Percentiles rank a stretch among this genome's conserved stretches.
These are phyloP conservation scores for Leptestheria dahalacensis DNA, from an alignment of 1,140 invertebrate genomes.

Conservation along the genomic window DNA sequence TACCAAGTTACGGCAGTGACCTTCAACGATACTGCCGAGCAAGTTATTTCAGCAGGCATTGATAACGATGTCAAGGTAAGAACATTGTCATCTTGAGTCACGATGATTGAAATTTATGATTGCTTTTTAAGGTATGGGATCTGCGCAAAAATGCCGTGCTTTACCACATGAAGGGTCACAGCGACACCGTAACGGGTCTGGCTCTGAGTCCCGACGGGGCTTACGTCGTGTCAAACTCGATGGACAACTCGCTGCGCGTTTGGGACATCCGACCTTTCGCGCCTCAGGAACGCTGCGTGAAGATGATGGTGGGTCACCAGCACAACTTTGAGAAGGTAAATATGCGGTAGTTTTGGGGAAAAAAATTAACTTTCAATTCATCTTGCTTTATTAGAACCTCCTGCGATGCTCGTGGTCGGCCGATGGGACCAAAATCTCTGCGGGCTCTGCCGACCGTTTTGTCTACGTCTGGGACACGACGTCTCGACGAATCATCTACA, in stretches of 20 bases:
- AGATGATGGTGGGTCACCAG: conserved; percentile 83
- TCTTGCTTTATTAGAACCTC: conserved; percentile 42
- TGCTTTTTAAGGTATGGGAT: conserved; percentile 63
- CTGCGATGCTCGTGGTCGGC: conserved; percentile 76
- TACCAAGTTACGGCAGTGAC: conserved; percentile 80
- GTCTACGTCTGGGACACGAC: conserved; percentile 97
- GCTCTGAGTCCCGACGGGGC: conserved; percentile 87
- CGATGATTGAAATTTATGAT: not conserved
- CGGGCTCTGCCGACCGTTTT: conserved; percentile 87
- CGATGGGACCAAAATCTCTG: conserved; percentile 66
- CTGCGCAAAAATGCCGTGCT: conserved; percentile 74
- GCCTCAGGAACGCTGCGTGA: conserved; percentile 80
- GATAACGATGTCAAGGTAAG: conserved; percentile 92
- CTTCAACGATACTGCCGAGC: conserved; percentile 92
- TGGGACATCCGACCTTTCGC: conserved; percentile 56
- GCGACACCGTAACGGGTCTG: conserved; percentile 88
- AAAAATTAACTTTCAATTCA: not conserved
- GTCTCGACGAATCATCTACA: conserved; percentile 78
- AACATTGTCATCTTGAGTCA: too few relatives aligned
- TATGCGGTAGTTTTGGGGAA: not conserved
- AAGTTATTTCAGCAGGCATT: conserved; percentile 75
- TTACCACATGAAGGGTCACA: conserved; percentile 73
- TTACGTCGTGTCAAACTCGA: conserved; percentile 83
- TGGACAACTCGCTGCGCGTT: conserved; percentile 77
- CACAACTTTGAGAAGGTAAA: conserved; percentile 94